Base-by-base conservation (phyloP, 2,797 vertebrate species). In the Sardinella longiceps region DNA sequence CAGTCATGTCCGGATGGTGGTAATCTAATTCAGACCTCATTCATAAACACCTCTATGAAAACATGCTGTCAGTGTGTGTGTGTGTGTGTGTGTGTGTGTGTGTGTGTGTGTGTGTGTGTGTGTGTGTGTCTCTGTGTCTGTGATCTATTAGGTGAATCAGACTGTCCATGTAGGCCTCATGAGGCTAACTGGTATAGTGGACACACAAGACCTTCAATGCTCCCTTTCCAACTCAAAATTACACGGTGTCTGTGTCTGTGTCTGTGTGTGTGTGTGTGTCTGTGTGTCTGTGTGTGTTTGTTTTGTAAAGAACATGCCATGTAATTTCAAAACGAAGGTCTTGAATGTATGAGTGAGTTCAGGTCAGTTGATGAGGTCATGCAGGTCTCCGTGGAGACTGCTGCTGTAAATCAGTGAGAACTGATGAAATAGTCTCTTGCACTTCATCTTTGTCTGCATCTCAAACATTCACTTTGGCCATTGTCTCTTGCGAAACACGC, bases 1-100 rank as follows among this genome's bases (percentile, higher is more conserved):
- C 70, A 88, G 88, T 89, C 90, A 92, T 93, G 94, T 95, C 92
- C 92, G 90, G 85, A 15, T 77, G 37, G 37, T 0, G 77, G 89
- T 92, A 93, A 94, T 92, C 81, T 23, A 56, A 89, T 51, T 84
- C 92, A 92, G 92, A 80, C 87, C 88, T 84, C 81, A 82, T 89
- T 90, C 87, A 84, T 86, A 89, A 91, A 90, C 89, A 87, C 88
- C 86, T 85, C 30, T 0, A 83, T 80, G 28, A 85, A 85, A 84
- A 88, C 84, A 5, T 66, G 33, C 30, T 86, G 82, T 80, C 84
- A 83, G 28, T 89, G 87, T 92, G 90, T 94, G 93, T 89, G 14
- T 20, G 85, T 48, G 84, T 84, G 30, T 84, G 86, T 87, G 86
- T 83, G 66, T 20, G 82, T 15, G 30, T 33, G 46, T 84, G 63